phyloP scores from a whole-genome alignment of 2,888 invertebrate genomes.

The Cephus rjabovi region DNA sequence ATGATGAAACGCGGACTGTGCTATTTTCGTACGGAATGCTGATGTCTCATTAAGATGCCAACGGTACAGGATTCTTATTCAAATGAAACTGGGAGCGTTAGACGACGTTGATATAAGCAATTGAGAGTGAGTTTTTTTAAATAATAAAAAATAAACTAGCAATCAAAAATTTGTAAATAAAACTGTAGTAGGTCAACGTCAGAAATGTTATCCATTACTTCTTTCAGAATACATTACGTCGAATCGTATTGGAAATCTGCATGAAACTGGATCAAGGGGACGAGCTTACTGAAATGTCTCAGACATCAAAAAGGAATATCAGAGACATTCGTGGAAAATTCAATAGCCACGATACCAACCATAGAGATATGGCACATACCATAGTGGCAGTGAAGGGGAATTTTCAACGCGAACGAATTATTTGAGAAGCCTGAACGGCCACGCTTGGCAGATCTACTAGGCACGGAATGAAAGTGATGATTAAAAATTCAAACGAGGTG shows the following conservation, averaged over 20 bases:
- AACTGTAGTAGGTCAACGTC: background rate
- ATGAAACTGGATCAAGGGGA: background rate
- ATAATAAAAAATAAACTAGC: too few relatives aligned
- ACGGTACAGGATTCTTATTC: background rate
- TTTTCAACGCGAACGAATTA: constrained; percentile 28
- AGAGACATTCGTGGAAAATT: background rate
- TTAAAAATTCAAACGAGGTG: constrained; percentile 35
- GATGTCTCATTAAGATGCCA: too few relatives aligned
- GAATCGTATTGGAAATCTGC: background rate
- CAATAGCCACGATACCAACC: background rate
- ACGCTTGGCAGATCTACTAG: constrained; percentile 36
- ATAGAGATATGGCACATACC: constrained; percentile 8
- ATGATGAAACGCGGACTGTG: background rate
- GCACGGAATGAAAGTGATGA: constrained; percentile 53
- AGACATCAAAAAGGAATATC: background rate
- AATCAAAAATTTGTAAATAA: background rate
- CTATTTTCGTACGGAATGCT: background rate
- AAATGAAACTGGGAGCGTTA: background rate
- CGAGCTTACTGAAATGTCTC: background rate
- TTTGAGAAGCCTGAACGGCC: constrained; percentile 28
- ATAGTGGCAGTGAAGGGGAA: constrained; percentile 42
- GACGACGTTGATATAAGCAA: background rate
- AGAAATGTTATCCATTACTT: background rate
- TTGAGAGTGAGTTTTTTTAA: background rate
- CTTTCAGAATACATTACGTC: background rate